Conservation (phyloP, 2,888 invertebrate genomes). For the Ophion obscuratus region DNA sequence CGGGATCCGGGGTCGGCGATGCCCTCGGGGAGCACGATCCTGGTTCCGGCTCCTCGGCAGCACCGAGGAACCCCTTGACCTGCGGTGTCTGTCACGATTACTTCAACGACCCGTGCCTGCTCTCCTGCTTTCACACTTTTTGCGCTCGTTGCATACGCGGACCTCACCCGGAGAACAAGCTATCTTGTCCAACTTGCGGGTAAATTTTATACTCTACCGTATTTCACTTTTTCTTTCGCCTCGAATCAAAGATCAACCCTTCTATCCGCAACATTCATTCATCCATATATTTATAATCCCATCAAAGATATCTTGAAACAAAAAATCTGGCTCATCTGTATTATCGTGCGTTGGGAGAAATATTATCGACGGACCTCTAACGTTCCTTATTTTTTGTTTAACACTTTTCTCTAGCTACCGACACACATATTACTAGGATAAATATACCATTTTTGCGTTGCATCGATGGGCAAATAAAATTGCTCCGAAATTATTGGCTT, state of each 20-base stretch:
- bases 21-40: conserved; percentile 77
- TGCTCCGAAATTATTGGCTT: too few relatives aligned
- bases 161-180: conserved; percentile 86
- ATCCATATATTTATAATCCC: too few relatives aligned
- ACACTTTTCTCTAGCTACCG: too few relatives aligned
- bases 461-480: too few relatives aligned
- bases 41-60: conserved; percentile 73
- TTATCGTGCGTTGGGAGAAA: too few relatives aligned
- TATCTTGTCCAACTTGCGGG: conserved; percentile 89
- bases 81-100: conserved; percentile 89
- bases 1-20: conserved; percentile 77
- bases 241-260: background rate
- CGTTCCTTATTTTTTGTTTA: too few relatives aligned
- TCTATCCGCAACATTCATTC: too few relatives aligned
- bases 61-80: conserved; percentile 86
- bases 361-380: too few relatives aligned
- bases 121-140: conserved; percentile 90
- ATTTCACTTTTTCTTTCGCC: background rate
- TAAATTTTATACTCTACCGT: conserved; percentile 75
- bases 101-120: conserved; percentile 88
- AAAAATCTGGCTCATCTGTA: too few relatives aligned
- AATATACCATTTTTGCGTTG: too few relatives aligned
- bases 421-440: too few relatives aligned
- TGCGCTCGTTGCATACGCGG: conserved; percentile 88
- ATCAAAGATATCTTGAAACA: too few relatives aligned